phyloP scores from a whole-genome alignment of 2,888 invertebrate genomes.

The Cerastis leucographa region DNA sequence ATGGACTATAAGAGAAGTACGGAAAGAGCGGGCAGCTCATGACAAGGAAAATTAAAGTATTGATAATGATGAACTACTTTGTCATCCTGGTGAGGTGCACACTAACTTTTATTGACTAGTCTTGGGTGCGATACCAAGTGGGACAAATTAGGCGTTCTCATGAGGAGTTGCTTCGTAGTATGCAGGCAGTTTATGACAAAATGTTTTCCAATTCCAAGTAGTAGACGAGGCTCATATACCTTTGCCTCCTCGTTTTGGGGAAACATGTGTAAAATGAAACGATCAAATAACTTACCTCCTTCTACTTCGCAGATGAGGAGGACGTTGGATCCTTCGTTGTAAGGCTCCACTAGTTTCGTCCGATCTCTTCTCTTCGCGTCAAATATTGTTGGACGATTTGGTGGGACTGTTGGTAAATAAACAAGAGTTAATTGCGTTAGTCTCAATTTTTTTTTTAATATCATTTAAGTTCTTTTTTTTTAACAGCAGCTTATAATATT shows the following conservation, averaged over 20 bases:
- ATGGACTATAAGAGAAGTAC: not conserved
- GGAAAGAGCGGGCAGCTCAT: not conserved
- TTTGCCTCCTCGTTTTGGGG: not conserved
- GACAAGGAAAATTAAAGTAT: not conserved
- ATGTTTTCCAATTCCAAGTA: not conserved
- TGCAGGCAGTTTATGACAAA: not conserved
- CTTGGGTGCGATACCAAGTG: not conserved
- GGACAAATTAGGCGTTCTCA: not conserved
- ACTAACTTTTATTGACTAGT: not conserved
- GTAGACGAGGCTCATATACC: not conserved
- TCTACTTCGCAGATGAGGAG: slow-evolving; percentile 95
- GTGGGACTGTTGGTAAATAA: slow-evolving; percentile 92
- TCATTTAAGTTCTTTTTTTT: too few species aligned
- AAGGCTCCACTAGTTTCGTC: slow-evolving; percentile 94
- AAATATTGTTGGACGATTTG: slow-evolving; percentile 95
- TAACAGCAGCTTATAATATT: too few species aligned
- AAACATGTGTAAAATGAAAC: not conserved
- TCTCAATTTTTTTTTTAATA: too few species aligned
- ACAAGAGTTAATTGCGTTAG: not conserved
- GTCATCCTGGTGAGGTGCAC: not conserved
- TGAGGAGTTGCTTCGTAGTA: too few species aligned
- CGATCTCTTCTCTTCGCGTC: slow-evolving; percentile 94
- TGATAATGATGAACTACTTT: not conserved
- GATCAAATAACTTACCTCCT: slow-evolving; percentile 91
- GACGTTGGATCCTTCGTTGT: slow-evolving; percentile 96